These are phyloP conservation scores for Noturus placidus DNA, from an alignment of 2,113 vertebrate species.

Conservation along the genomic window DNA sequence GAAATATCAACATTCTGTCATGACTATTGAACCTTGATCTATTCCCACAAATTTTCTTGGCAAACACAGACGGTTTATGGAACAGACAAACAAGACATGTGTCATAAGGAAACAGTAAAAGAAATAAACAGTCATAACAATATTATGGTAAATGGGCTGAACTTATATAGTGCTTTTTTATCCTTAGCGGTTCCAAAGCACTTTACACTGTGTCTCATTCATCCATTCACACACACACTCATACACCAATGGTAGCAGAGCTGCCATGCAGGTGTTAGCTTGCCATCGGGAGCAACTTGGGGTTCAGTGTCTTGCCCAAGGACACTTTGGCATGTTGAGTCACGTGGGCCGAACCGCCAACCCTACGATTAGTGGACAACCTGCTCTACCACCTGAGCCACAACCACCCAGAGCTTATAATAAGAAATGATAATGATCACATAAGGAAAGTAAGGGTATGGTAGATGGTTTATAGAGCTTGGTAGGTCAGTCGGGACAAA, in stretches of 20 bases:
- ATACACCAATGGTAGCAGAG: no score
- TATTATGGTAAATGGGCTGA: background rate
- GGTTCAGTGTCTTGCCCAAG: no score
- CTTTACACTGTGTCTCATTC: no score
- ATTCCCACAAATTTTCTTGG: background rate
- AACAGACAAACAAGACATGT: background rate
- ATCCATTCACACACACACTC: no score
- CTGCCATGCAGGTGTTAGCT: no score
- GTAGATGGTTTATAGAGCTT: constrained; percentile 6
- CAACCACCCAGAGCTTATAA: background rate
- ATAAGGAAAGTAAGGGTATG: background rate
- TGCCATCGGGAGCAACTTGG: no score
- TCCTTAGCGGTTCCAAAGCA: no score
- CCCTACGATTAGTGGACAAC: no score
- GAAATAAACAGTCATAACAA: background rate
- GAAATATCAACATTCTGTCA: background rate
- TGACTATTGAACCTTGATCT: background rate
- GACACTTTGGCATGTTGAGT: no score
- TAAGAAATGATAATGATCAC: background rate
- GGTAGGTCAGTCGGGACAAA: constrained; percentile 7
- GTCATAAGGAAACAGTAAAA: background rate
- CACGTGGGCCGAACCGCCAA: no score
- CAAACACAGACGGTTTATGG: background rate
- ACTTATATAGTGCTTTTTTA: no score
- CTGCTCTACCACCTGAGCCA: no score